Base-by-base conservation (phyloP, 2,113 vertebrate species). In the Noturus placidus region DNA sequence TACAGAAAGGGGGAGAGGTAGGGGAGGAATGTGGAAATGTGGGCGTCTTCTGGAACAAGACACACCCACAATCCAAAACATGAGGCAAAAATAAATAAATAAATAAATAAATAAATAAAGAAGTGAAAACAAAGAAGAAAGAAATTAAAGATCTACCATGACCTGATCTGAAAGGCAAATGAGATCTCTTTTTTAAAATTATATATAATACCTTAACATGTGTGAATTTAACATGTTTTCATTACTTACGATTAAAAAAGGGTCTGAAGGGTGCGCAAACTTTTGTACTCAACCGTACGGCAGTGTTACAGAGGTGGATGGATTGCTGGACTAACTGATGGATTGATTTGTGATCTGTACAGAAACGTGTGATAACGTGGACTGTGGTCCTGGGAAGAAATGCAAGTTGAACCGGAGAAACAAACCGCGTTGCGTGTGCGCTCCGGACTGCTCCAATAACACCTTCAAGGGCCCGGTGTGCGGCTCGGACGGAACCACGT, bases 401-500 rank as follows among this genome's bases (percentile, higher is more conserved):
- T 97, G 97, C 92, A 96, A 97, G 90, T 96, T 97, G 96, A 97
- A 96, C 91, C 97, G 96, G 93, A 96, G 96, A 92, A 97, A 97
- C 91, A 97, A 97, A 89, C 97, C 97, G 14, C 96, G 96, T 83
- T 97, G 97, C 86, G 95, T 97, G 89, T 97, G 97, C 54, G 96
- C 97, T 79, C 97, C 97, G 5, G 97, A 97, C 91, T 97, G 97
- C 92, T 96, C 96, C 90, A 97, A 96, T 89, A 94, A 96, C 91
- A 97, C 96, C 89, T 96, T 96, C 94, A 97, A 96, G 88, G 96
- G 96, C 1, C 96, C 95, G 0, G 96, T 97, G 88, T 97, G 97
- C 83, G 96, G 97, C 78, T 94, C 96, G 77, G 97, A 97, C 65
- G 97, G 96, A 54, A 97, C 96, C 92, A 97, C 96, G 72, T 97